A percentile compares a stretch with the other conserved stretches of the same genome.
Evolutionary conservation across 2,113 vertebrate species (phyloP).

Genomic region (Cariama cristata): DNA sequence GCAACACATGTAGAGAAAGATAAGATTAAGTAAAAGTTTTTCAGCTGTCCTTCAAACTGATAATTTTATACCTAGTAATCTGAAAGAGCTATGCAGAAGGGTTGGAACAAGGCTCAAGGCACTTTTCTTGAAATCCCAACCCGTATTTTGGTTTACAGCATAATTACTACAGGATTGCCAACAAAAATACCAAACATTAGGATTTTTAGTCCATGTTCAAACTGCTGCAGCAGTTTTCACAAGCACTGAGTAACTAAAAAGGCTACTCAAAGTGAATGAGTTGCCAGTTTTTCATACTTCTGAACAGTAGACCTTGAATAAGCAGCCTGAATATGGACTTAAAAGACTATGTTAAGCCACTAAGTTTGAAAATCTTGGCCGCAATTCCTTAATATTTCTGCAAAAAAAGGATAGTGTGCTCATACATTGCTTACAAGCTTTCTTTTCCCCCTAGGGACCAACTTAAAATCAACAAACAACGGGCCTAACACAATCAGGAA

Average conservation of each 20-base stretch:
- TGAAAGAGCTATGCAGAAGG: not conserved
- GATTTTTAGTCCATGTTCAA: constrained; percentile 24
- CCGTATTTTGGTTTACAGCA: not conserved
- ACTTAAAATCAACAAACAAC: constrained; percentile 1
- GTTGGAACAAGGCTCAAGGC: constrained; percentile 5
- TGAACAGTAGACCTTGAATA: constrained; percentile 25
- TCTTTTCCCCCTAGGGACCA: constrained; percentile 49
- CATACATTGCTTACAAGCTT: constrained; percentile 13
- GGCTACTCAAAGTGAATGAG: not conserved
- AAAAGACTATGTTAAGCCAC: not conserved
- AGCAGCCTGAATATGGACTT: not conserved
- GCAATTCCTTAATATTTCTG: not conserved
- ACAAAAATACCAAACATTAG: not conserved
- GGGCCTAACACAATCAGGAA: not conserved
- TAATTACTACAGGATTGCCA: constrained; percentile 21
- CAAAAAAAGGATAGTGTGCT: not conserved
- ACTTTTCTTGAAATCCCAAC: constrained; percentile 7
- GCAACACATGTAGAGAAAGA: not conserved
- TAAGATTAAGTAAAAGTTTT: not conserved
- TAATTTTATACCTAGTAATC: not conserved
- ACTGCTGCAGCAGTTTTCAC: constrained; percentile 31
- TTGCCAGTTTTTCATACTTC: constrained; percentile 34
- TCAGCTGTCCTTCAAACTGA: not conserved
- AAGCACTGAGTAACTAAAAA: not conserved
- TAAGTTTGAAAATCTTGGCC: not conserved